Percentiles rank a stretch among this genome's conserved stretches.
Evolutionary conservation across 1,140 invertebrate genomes (phyloP).

Genomic region (Drosophila tristis): DNA sequence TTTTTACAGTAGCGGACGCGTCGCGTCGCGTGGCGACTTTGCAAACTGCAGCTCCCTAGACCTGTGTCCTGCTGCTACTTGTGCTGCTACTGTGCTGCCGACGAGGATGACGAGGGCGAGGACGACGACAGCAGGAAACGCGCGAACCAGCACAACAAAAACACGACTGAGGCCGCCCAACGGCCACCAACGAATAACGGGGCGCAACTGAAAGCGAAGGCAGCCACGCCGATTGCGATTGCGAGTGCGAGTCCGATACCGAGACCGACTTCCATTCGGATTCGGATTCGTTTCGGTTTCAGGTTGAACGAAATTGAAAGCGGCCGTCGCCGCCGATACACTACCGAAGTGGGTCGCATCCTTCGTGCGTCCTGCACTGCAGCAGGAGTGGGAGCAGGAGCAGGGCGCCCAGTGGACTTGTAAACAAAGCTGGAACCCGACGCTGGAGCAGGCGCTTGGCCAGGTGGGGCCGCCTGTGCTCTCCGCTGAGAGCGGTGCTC

Average conservation of each 20-base stretch:
- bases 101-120: slow-evolving; percentile 33
- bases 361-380: slow-evolving; percentile 58
- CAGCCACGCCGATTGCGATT: slow-evolving; percentile 32
- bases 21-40: slow-evolving; percentile 46
- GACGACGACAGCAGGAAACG: slow-evolving; percentile 65
- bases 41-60: slow-evolving; percentile 62
- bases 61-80: slow-evolving; percentile 41
- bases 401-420: slow-evolving; percentile 36
- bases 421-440: slow-evolving; percentile 45
- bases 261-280: slow-evolving; percentile 29
- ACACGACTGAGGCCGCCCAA: slow-evolving; percentile 80
- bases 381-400: slow-evolving; percentile 41
- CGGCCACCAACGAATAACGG: slow-evolving; percentile 75
- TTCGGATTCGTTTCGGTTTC: slow-evolving; percentile 31
- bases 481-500: slow-evolving; percentile 35
- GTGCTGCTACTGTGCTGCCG: slow-evolving; percentile 42
- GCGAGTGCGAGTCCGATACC: slow-evolving; percentile 15
- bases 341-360: slow-evolving; percentile 61
- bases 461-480: slow-evolving; percentile 24
- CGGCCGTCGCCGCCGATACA: slow-evolving; percentile 18
- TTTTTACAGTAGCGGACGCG: slow-evolving; percentile 49
- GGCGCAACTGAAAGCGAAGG: slow-evolving; percentile 74
- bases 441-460: slow-evolving; percentile 14
- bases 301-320: slow-evolving; percentile 80
- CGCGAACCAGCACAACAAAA: slow-evolving; percentile 76